Conservation (phyloP, 2,797 vertebrate genomes). For the Falco rusticolus region DNA sequence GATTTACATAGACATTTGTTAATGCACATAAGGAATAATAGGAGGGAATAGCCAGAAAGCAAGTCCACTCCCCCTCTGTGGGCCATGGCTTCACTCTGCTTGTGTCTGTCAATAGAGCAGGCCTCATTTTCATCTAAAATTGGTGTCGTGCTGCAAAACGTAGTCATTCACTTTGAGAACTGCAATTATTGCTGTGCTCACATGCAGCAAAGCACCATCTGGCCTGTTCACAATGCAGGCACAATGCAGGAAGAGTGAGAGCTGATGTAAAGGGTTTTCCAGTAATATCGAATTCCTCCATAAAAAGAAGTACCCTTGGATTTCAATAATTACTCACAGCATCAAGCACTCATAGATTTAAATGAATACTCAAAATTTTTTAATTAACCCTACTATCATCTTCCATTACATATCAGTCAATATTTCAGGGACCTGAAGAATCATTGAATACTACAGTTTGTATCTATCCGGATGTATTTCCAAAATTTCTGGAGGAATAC, state of each 20-base stretch:
- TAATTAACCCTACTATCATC: conserved; percentile 21
- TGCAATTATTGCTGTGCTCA: conserved; percentile 63
- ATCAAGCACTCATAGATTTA: conserved; percentile 1
- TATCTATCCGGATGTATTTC: neutral
- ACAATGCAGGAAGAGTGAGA: conserved; percentile 59
- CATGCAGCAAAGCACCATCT: conserved; percentile 64
- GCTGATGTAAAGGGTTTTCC: conserved; percentile 38
- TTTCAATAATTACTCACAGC: conserved; percentile 53
- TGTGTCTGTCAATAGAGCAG: conserved; percentile 40
- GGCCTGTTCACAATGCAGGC: conserved; percentile 46
- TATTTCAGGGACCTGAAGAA: conserved; percentile 41
- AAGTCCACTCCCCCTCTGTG: conserved; percentile 49
- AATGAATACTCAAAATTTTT: conserved; percentile 24
- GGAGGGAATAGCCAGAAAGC: conserved; percentile 31
- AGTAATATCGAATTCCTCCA: conserved; percentile 53
- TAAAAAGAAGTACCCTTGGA: conserved; percentile 53
- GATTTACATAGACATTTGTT: conserved; percentile 43
- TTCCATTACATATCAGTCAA: neutral
- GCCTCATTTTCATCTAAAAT: conserved; percentile 65
- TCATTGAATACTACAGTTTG: neutral
- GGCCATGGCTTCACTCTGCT: conserved; percentile 11
- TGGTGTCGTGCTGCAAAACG: conserved; percentile 67
- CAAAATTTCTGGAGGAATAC: neutral
- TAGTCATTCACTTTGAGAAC: conserved; percentile 58
- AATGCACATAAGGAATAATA: conserved; percentile 38